Conservation (phyloP, 2,797 vertebrate genomes). For the Sebastes minor region DNA sequence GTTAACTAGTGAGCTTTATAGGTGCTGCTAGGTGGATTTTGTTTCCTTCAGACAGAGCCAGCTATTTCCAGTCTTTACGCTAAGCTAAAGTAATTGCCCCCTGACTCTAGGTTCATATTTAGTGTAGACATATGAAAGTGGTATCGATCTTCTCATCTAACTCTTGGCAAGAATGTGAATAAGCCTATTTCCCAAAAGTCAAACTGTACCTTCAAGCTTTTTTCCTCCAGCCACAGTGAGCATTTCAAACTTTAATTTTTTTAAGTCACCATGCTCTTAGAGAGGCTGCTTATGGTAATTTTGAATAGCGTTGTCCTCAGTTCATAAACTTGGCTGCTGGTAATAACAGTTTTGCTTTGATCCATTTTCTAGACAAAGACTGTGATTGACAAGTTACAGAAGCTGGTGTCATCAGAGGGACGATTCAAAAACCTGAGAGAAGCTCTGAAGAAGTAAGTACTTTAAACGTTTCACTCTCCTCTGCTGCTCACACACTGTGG, state of each 20-base stretch:
- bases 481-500: background rate
- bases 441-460: constrained; percentile 93
- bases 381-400: constrained; percentile 95
- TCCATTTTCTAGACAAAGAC: constrained; percentile 88
- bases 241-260: background rate
- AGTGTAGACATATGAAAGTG: too few species aligned
- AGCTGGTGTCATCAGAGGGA: constrained; percentile 96
- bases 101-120: too few species aligned
- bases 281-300: background rate
- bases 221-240: background rate
- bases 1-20: too few species aligned
- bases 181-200: too few species aligned
- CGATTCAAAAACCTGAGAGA: constrained; percentile 98
- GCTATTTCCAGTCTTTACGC: too few species aligned
- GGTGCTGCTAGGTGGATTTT: too few species aligned
- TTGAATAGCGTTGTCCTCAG: background rate
- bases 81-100: too few species aligned
- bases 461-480: background rate
- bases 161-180: too few species aligned
- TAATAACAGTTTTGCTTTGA: background rate
- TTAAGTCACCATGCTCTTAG: background rate
- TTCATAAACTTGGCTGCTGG: background rate
- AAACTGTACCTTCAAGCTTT: background rate
- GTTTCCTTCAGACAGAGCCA: too few species aligned
- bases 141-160: too few species aligned